A percentile compares a stretch with the other conserved stretches of the same genome.
These are phyloP conservation scores for Zootermopsis nevadensis DNA, from an alignment of 2,888 invertebrate species.

Conservation along the genomic window DNA sequence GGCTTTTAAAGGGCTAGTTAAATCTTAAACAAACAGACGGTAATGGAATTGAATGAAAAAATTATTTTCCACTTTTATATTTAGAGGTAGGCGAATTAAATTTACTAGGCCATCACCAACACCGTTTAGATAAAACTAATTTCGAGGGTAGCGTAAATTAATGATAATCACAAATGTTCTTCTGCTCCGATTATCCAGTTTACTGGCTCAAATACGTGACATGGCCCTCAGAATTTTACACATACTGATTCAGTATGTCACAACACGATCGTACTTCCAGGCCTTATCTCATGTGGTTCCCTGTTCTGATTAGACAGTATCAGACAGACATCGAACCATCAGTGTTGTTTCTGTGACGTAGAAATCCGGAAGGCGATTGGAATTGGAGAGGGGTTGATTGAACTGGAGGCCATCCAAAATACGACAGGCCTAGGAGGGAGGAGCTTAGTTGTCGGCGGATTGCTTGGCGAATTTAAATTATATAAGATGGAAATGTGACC, in stretches of 20 bases:
- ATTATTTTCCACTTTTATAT: too few relatives aligned
- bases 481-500: neutral
- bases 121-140: too few relatives aligned
- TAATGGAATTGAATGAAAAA: too few relatives aligned
- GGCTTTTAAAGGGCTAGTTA: too few relatives aligned
- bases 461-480: neutral
- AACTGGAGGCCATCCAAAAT: neutral
- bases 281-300: neutral
- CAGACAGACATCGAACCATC: neutral
- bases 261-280: neutral
- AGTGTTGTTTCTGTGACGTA: neutral
- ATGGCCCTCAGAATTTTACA: too few relatives aligned
- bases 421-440: neutral
- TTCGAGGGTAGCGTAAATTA: too few relatives aligned
- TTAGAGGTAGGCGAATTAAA: too few relatives aligned
- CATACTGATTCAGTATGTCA: neutral
- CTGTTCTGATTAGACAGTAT: neutral
- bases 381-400: neutral
- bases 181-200: too few relatives aligned
- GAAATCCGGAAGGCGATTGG: neutral
- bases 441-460: neutral
- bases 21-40: too few relatives aligned
- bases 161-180: too few relatives aligned
- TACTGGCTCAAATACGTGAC: too few relatives aligned
- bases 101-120: too few relatives aligned